A percentile compares a stretch with the other conserved stretches of the same genome.
Conservation (phyloP, 2,888 invertebrate species). For the Lysandra bellargus region DNA sequence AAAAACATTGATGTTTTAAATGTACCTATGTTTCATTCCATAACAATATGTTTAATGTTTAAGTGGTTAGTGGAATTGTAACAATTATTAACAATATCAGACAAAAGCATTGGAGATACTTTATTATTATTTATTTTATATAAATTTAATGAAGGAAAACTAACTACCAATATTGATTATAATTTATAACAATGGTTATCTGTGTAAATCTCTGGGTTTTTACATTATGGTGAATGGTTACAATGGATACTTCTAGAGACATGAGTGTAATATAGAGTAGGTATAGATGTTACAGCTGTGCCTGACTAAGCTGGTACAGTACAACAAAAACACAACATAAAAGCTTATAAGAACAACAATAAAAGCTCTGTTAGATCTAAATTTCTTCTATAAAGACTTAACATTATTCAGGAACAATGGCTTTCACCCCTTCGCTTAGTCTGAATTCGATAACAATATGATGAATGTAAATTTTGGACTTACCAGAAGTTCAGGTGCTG, state of each 20-base stretch:
- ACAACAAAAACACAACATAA: neutral
- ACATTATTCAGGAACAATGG: slow-evolving; percentile 2
- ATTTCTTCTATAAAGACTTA: neutral
- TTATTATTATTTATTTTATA: no score
- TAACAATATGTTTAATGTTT: no score
- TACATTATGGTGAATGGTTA: neutral
- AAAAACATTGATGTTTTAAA: no score
- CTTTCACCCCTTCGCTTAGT: slow-evolving; percentile 2
- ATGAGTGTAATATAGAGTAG: neutral
- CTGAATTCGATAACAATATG: neutral
- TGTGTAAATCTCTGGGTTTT: neutral
- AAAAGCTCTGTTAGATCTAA: neutral
- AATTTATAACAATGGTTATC: neutral
- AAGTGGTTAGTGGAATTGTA: neutral
- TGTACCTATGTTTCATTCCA: no score
- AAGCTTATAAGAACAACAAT: neutral
- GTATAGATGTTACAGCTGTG: neutral
- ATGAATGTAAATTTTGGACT: neutral
- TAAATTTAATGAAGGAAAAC: neutral
- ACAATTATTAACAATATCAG: neutral
- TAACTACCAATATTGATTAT: neutral
- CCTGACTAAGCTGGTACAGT: neutral
- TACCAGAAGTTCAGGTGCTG: neutral
- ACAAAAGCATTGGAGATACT: neutral
- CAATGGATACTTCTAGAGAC: neutral